Conservation (phyloP, 2,113 vertebrate genomes). For the Tautogolabrus adspersus region DNA sequence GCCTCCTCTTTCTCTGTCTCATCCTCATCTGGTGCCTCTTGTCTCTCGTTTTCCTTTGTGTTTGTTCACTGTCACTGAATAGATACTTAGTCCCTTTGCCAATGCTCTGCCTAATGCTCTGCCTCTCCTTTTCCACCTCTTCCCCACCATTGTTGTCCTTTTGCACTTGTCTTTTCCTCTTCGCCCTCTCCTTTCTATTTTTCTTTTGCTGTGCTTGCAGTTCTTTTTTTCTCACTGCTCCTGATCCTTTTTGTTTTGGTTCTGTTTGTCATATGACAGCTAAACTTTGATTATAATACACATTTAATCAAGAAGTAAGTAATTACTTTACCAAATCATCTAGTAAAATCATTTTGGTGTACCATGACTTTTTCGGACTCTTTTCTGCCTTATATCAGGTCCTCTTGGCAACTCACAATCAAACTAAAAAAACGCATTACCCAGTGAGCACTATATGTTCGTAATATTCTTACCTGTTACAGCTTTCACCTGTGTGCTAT, state of each 20-base stretch:
- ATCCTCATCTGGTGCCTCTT: slow-evolving; percentile 2
- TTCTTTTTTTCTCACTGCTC: not conserved
- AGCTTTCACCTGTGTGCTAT: too few species aligned
- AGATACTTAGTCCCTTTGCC: not conserved
- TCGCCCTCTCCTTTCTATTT: not conserved
- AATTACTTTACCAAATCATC: not conserved
- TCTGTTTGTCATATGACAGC: slow-evolving; percentile 8
- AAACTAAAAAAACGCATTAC: too few species aligned
- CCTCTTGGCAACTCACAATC: too few species aligned
- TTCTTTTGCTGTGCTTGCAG: not conserved
- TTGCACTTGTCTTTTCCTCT: not conserved
- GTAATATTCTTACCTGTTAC: too few species aligned
- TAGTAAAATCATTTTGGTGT: not conserved
- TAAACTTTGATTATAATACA: not conserved
- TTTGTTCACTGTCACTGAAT: slow-evolving; percentile 8
- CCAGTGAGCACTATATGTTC: too few species aligned
- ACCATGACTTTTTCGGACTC: too few species aligned
- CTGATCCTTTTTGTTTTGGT: not conserved
- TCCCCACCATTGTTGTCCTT: not conserved
- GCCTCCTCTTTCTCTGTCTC: slow-evolving; percentile 68
- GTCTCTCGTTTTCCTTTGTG: not conserved
- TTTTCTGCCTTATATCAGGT: too few species aligned
- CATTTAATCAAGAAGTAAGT: not conserved
- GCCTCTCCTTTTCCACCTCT: not conserved
- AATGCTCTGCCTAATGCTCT: not conserved